phyloP scores from a whole-genome alignment of 2,113 vertebrate species.

The Phylloscopus trochiloides region DNA sequence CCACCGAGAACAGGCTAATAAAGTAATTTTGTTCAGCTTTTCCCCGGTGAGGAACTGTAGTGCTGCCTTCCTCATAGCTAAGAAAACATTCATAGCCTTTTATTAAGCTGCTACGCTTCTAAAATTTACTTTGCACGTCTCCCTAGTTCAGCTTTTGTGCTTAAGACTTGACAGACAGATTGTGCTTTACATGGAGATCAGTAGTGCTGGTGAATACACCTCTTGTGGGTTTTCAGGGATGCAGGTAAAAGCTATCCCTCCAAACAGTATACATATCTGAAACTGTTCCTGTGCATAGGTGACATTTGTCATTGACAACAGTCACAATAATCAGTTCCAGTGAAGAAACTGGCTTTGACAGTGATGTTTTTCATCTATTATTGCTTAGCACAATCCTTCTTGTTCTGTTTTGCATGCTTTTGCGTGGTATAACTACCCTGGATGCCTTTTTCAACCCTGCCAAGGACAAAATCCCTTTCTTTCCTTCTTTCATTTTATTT shows the following conservation, averaged over 20 bases:
- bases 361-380: not conserved
- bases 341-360: not conserved
- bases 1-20: fast-evolving
- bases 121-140: not conserved
- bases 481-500: not conserved
- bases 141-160: not conserved
- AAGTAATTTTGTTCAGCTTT: not conserved
- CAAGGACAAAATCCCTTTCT: not conserved
- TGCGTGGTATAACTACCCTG: not conserved
- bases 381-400: not conserved
- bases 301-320: not conserved
- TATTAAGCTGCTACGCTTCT: not conserved
- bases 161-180: not conserved
- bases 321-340: not conserved
- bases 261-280: not conserved
- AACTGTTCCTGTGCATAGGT: not conserved
- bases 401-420: not conserved
- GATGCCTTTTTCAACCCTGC: not conserved
- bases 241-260: not conserved
- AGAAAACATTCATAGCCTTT: not conserved
- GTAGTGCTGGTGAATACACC: not conserved
- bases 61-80: not conserved
- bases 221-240: not conserved
- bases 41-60: not conserved
- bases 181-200: not conserved